Evolutionary conservation across 2,888 invertebrate genomes (phyloP), one percentile per base, ranked within the genome.

Genomic region (Oithona nana): DNA sequence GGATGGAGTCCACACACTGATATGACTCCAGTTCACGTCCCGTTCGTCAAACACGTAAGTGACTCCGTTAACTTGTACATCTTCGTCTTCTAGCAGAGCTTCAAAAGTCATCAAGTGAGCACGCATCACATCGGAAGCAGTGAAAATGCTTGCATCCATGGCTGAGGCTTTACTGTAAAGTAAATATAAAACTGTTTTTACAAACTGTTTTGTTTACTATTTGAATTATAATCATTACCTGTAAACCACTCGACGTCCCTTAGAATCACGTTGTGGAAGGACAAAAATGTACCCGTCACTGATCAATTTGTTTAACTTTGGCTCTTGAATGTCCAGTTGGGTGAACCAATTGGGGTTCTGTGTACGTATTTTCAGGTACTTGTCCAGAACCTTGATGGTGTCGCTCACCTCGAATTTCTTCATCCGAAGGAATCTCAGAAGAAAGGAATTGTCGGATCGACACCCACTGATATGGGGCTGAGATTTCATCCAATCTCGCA

Each of bases 351-450:
- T 80, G 0, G 89, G 82, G 73, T 84, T 83, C 11, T 83, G 83
- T 71, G 84, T 83, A 28, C 87, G 78, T 63, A 87, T 77, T 20
- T 84, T 76, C 52, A 88, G 75, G 71, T 88, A 88, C 28, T 86
- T 78, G 71, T 87, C 83, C 61, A 86, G 77, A 26, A 83, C 82
- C 68, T 84, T 83, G 70, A 85, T 82, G 0, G 86, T 83, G 81
- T 84, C 82, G 1, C 82, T 83, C 31, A 87, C 77, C 69, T 84
- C 84, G 75, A 80, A 87, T 72, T 86, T 88, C 73, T 86, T 85
- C 65, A 81, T 80, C n/a, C 87, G 79, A 59, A 88, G 76, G 71
- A 85, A 88, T 65, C 84, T 79, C 60, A 88, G 75, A 54, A 88
- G 74, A 71, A 83, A 86, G 68, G 73, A 78, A 0, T 80, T 73